These are phyloP conservation scores for Spatula clypeata DNA, from an alignment of 2,797 vertebrate genomes.

Conservation along the genomic window DNA sequence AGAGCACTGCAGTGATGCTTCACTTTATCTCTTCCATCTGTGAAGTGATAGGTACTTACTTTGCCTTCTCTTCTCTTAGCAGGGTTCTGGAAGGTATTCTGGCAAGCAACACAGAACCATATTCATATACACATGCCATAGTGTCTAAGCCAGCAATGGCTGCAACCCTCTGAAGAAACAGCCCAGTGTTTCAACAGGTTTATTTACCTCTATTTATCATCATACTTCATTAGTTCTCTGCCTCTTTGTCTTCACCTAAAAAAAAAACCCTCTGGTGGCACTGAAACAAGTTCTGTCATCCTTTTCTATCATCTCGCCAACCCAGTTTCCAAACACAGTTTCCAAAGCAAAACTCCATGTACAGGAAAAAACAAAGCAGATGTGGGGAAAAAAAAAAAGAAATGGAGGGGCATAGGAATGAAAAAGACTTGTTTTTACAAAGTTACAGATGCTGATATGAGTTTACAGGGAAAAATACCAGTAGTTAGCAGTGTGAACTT, in stretches of 20 bases:
- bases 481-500: not conserved
- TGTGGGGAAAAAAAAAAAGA: accelerated
- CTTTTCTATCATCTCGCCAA: conserved; percentile 4
- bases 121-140: not conserved
- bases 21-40: not conserved
- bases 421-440: not conserved
- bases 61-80: not conserved
- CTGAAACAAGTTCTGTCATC: not conserved
- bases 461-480: not conserved
- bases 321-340: not conserved
- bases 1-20: not conserved
- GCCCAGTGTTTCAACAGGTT: conserved; percentile 20
- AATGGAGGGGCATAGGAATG: not conserved
- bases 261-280: not conserved
- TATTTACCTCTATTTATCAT: conserved; percentile 44
- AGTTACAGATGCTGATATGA: not conserved
- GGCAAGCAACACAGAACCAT: not conserved
- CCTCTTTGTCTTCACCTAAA: conserved; percentile 37
- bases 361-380: not conserved
- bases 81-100: not conserved
- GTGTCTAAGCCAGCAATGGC: not conserved
- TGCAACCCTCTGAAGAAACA: conserved; percentile 8
- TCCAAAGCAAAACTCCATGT: not conserved
- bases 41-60: not conserved
- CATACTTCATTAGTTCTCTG: conserved; percentile 2